phyloP scores from a whole-genome alignment of 2,797 vertebrate species.

The Anguilla pacifica region DNA sequence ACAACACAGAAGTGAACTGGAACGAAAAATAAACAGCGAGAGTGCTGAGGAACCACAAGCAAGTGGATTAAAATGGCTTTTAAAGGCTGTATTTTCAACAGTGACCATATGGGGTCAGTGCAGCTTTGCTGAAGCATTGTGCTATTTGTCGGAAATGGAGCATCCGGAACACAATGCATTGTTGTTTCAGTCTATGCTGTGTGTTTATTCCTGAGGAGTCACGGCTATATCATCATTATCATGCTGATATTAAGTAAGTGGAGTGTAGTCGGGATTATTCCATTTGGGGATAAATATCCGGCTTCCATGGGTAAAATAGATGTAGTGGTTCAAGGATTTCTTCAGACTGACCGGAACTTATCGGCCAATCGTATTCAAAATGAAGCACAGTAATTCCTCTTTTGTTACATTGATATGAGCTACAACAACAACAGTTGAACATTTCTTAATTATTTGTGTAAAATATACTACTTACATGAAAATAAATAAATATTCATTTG shows the following conservation, averaged over 20 bases:
- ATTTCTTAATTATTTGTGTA: neutral
- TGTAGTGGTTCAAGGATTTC: neutral
- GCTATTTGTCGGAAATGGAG: neutral
- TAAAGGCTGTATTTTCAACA: conserved; percentile 24
- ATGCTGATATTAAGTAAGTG: neutral
- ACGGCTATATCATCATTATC: neutral
- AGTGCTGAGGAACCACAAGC: neutral
- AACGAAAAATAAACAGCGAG: neutral
- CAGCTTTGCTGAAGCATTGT: conserved; percentile 20
- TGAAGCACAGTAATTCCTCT: neutral
- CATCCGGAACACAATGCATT: neutral
- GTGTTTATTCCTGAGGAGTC: neutral
- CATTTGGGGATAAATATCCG: neutral
- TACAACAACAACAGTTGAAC: neutral
- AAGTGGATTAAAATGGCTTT: neutral
- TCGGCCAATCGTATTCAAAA: neutral
- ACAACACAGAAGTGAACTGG: neutral
- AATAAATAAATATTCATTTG: neutral
- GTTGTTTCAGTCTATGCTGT: neutral
- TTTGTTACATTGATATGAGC: neutral
- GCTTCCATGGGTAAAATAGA: neutral
- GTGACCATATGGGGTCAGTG: conserved; percentile 46
- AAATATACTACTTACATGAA: neutral
- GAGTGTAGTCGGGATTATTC: neutral
- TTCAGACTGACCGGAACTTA: neutral